Conservation (phyloP, 2,888 invertebrate genomes). For the Apodemia duryi region DNA sequence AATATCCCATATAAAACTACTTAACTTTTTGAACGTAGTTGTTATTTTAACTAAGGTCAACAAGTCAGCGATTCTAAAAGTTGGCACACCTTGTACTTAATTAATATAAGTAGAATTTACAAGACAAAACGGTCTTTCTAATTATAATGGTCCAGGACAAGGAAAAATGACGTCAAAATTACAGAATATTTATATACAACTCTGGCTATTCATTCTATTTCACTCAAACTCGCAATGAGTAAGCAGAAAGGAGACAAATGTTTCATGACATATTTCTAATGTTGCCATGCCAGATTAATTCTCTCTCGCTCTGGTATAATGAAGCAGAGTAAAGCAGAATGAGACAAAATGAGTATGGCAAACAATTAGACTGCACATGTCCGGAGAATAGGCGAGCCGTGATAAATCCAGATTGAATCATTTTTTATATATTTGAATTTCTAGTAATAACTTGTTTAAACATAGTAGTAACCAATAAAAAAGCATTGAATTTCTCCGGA, state of each 20-base stretch:
- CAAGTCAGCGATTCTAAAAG: not conserved
- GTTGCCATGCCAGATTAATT: not conserved
- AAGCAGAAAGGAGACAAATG: not conserved
- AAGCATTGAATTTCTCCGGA: not conserved
- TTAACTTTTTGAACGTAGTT: conserved; percentile 3
- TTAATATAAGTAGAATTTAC: not conserved
- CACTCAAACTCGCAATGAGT: not conserved
- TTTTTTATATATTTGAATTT: not conserved
- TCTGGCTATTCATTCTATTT: not conserved
- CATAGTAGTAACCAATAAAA: too few species aligned
- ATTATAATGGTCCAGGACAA: not conserved
- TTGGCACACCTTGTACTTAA: not conserved
- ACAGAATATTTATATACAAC: not conserved
- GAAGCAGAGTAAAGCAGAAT: not conserved
- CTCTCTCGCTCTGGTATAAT: not conserved
- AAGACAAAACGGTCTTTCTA: not conserved
- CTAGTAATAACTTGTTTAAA: not conserved
- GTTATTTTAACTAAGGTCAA: not conserved
- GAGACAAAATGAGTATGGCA: too few species aligned
- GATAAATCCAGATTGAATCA: too few species aligned
- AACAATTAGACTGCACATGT: too few species aligned
- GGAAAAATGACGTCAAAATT: conserved; percentile 2
- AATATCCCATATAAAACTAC: conserved; percentile 14
- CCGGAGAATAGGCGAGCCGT: too few species aligned
- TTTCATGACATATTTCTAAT: not conserved